Base-by-base conservation (phyloP, 1,140 invertebrate genomes). In the Dolichoris vasculosae region DNA sequence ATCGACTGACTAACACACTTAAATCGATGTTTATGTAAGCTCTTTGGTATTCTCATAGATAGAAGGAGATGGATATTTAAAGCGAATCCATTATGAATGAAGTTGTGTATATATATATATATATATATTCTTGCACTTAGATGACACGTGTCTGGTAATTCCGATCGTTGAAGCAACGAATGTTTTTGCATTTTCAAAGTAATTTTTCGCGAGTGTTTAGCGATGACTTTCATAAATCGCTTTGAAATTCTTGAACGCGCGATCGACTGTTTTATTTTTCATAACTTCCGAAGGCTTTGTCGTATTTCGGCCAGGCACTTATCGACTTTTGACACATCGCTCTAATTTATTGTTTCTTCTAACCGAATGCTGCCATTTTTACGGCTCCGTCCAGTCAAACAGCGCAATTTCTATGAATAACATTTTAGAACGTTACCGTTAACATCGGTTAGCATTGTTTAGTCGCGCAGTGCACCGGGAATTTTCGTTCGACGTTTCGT, bases 361-460 rank as follows among this genome's bases (percentile, higher is more conserved):
- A 38, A 30, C n/a, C 46, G 23, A 46, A 30, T 46, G n/a, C 46
- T 46, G n/a, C 78, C 59, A 59, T 80, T 80, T 80, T 80, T 67
- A 64, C 59, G 59, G 78, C 35, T 40, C 30, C 76, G 11, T 63
- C 40, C 20, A 8, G 48, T 46, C 35, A 32, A 67, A 6, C 26
- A 43, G 59, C 59, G 76, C 76, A 63, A 38, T 76, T 15, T 30
- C 30, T 51, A 17, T 23, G 75, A 51, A 48, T 32, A 51, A 51
- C 6, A 76, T 76, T 76, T 76, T 76, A 32, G n/a, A n/a, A 59
- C 78, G 51, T 51, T 51, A 78, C 76, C 76, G 76, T 78, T 78
- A 78, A 23, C 32, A 20, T 20, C 15, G 23, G 11, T 23, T 35
- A 35, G n/a, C 46, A 38, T 35, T 77, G 4, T 11, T 3, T 15